A percentile compares a stretch with the other conserved stretches of the same genome.
Evolutionary conservation across 2,113 vertebrate species (phyloP).

Genomic region (Taurulus bubalis): DNA sequence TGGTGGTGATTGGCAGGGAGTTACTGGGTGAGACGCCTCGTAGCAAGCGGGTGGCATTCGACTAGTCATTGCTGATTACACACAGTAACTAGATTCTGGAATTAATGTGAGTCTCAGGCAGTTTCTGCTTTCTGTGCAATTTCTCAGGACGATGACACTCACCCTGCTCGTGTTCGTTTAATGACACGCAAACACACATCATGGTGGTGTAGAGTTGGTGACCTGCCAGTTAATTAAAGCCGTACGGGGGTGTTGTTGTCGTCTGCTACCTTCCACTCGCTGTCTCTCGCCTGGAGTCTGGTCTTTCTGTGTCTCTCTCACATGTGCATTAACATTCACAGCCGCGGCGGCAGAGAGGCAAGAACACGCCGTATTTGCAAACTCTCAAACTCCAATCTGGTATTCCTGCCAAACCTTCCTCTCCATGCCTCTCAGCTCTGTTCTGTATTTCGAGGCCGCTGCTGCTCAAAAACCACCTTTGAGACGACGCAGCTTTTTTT

Average conservation of each 20-base stretch:
- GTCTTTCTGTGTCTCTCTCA: slow-evolving; percentile 12
- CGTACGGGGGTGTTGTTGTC: no score
- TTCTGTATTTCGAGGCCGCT: slow-evolving; percentile 21
- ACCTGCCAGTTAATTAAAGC: slow-evolving; percentile 55
- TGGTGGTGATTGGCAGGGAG: background rate
- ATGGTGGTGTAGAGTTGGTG: slow-evolving; percentile 11
- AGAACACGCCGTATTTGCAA: background rate
- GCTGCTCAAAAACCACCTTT: slow-evolving; percentile 18
- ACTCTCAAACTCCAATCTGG: background rate
- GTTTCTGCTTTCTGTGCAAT: slow-evolving; percentile 39
- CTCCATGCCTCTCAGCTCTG: slow-evolving; percentile 24
- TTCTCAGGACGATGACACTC: slow-evolving; percentile 40
- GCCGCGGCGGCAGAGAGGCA: background rate
- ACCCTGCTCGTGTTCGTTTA: slow-evolving; percentile 26
- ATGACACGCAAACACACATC: slow-evolving; percentile 6
- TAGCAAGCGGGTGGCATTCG: background rate
- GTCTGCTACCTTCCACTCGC: background rate
- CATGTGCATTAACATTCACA: background rate
- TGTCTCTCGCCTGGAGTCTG: slow-evolving; percentile 22
- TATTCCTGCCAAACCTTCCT: slow-evolving; percentile 25
- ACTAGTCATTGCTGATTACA: background rate
- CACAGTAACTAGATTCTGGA: background rate
- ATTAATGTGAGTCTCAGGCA: slow-evolving; percentile 12
- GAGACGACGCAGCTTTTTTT: slow-evolving; percentile 5
- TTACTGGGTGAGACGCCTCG: background rate